Conservation (phyloP, 1,140 invertebrate species). For the Nylanderia fulva region DNA sequence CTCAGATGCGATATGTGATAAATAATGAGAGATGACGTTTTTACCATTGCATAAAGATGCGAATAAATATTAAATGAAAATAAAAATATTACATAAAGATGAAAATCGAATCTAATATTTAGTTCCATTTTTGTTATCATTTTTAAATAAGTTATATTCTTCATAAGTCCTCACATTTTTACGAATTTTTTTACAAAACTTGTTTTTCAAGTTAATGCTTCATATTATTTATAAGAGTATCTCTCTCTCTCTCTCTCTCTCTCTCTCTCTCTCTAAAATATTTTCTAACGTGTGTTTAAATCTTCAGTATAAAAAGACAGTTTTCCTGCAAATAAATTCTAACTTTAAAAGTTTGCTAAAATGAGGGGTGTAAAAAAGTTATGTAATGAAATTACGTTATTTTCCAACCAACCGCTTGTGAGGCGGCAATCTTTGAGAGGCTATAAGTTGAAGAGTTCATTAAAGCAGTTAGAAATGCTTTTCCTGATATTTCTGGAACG, state of each 20-base stretch:
- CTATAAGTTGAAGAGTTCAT: constrained; percentile 45
- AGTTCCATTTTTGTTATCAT: neutral
- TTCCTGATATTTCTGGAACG: constrained; percentile 49
- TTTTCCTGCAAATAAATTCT: neutral
- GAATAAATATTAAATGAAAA: neutral
- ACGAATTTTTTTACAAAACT: neutral
- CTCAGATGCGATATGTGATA: neutral
- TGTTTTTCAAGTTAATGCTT: neutral
- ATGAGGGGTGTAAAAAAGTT: constrained; percentile 35
- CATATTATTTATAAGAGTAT: neutral
- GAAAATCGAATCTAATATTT: neutral
- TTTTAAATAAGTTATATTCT: neutral
- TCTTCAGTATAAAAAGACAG: neutral
- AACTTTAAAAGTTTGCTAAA: constrained; percentile 9
- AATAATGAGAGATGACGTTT: constrained; percentile 14
- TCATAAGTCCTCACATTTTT: neutral
- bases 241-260: no score
- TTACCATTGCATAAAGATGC: neutral
- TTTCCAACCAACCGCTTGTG: constrained; percentile 39
- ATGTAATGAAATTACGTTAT: constrained; percentile 45
- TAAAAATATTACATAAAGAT: neutral
- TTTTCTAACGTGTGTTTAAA: neutral
- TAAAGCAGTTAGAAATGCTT: constrained; percentile 50
- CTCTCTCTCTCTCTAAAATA: neutral
- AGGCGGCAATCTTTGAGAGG: constrained; percentile 43